Conservation (phyloP, 2,888 invertebrate genomes). For the Neoaliturus tenellus region DNA sequence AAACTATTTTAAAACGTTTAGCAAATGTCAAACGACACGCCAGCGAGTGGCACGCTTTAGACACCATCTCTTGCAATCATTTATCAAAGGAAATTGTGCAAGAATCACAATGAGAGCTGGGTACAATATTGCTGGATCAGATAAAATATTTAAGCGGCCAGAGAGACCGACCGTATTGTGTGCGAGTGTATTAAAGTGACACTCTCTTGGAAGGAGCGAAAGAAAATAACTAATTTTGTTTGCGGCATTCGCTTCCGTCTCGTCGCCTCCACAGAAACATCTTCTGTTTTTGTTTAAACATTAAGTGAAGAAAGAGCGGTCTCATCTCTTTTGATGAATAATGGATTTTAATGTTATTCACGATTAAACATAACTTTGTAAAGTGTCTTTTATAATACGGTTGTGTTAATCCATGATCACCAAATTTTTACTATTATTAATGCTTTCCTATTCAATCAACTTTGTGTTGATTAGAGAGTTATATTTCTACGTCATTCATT, state of each 20-base stretch:
- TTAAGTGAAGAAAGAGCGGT: constrained; percentile 37
- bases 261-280: constrained; percentile 36
- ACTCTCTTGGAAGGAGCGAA: constrained; percentile 42
- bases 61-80: background rate
- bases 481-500: no score
- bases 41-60: background rate
- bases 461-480: no score
- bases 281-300: constrained; percentile 49
- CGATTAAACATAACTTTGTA: constrained; percentile 15
- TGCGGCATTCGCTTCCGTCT: constrained; percentile 44
- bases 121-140: constrained; percentile 6
- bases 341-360: constrained; percentile 37
- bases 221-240: constrained; percentile 52
- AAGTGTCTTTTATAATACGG: background rate
- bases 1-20: no score
- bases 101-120: background rate
- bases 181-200: constrained; percentile 33
- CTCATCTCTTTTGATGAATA: constrained; percentile 46
- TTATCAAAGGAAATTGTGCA: background rate
- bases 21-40: no score
- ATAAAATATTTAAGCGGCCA: constrained; percentile 33
- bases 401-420: no score
- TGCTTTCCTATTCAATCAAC: no score
- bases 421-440: no score
- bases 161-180: constrained; percentile 26